Conservation (phyloP, 2,113 vertebrate species). For the Callorhinus ursinus region DNA sequence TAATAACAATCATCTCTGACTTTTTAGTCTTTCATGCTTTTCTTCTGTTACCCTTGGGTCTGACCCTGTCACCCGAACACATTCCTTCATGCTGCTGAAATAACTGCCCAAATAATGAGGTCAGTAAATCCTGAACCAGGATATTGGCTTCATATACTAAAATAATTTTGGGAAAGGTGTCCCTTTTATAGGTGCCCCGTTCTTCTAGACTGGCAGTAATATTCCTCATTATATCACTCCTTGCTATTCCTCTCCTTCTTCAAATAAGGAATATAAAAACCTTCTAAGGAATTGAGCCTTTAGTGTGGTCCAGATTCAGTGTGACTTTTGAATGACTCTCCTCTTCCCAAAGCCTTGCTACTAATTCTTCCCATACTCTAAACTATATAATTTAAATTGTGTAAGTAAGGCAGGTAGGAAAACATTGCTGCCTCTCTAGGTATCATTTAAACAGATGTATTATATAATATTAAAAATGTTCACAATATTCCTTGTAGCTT, state of each 20-base stretch:
- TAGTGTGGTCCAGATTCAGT: background rate
- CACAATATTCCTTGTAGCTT: slow-evolving; percentile 22
- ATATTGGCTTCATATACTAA: background rate
- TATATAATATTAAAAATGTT: slow-evolving; percentile 35
- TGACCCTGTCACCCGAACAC: background rate
- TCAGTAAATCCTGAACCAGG: background rate
- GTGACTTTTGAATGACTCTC: background rate
- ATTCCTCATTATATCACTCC: background rate
- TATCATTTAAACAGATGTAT: background rate
- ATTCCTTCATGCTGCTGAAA: background rate
- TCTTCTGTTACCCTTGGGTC: background rate
- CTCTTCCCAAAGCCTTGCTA: background rate
- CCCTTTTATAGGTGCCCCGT: background rate
- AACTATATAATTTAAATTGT: background rate
- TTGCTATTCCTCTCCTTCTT: background rate
- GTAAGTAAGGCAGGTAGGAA: background rate
- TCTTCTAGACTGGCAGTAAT: background rate
- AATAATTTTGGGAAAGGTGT: background rate
- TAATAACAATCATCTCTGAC: background rate
- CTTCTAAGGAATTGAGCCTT: background rate
- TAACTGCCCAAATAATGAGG: background rate
- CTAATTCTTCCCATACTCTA: background rate
- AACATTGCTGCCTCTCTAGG: background rate
- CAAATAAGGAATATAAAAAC: background rate
- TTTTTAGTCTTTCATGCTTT: background rate